Base-by-base conservation (phyloP, 2,888 invertebrate genomes). In the Nysson spinosus region DNA sequence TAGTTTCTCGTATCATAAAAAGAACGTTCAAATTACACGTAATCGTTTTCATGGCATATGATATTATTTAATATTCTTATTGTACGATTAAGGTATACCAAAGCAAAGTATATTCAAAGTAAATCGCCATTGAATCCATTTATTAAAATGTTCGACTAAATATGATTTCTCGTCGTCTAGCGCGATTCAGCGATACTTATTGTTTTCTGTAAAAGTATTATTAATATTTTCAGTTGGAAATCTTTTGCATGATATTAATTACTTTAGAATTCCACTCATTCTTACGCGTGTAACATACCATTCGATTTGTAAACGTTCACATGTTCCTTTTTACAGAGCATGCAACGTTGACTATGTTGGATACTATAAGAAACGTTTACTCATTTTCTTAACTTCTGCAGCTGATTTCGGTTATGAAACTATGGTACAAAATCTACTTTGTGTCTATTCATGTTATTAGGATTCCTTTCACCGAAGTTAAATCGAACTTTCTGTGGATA, bases 231-330 rank as follows among this genome's bases (percentile, higher is more conserved):
- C 43, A 24, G 32, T 46, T 22, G 46, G 11, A 43, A 58, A 69
- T 62, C 60, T 64, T 65, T 47, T 66, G 76, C 71, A 69, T 80
- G 68, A 63, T 28, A 51, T 66, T 64, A 60, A 20, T n/a, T n/a
- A 61, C 56, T 46, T 58, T 62, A 64, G 51, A 34, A 70, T 44
- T 51, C n/a, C 26, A 49, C 22, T 57, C 42, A 50, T 46, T 50
- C 20, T 22, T 49, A 37, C 55, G 61, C 58, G 72, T 58, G 54
- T 70, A 56, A 49, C 51, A 44, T 54, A 61, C 26, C 26, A 39
- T 43, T 60, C 37, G 47, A 47, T 17, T 57, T 63, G 39, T 47
- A 58, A 57, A 58, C 37, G 55, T 50, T 56, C 67, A 67, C 52
- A 39, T 62, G 56, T 64, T 69, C 54, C 50, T 51, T 58, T 40